These are phyloP conservation scores for Vipera latastei DNA, from an alignment of 2,797 vertebrate species.

Conservation along the genomic window DNA sequence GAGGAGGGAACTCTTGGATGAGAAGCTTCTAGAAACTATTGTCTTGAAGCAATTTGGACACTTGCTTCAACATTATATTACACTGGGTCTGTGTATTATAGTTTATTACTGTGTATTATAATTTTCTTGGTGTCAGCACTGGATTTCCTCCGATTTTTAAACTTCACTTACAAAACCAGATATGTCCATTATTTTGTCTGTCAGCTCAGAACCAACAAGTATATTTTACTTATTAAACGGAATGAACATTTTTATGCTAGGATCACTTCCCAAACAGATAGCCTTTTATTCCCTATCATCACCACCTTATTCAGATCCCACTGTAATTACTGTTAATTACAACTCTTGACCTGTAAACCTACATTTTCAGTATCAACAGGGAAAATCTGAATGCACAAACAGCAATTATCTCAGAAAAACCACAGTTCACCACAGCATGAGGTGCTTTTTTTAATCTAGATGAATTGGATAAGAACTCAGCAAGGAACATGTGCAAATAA, in stretches of 20 bases:
- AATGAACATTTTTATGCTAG: constrained; percentile 29
- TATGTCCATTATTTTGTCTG: background rate
- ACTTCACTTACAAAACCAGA: background rate
- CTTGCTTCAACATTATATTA: background rate
- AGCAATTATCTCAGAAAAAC: constrained; percentile 30
- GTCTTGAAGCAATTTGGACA: background rate
- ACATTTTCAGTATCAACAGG: constrained; percentile 40
- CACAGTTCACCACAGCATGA: constrained; percentile 25
- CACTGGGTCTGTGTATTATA: background rate
- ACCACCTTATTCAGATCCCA: constrained; percentile 17
- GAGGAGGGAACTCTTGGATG: background rate
- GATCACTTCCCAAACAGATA: constrained; percentile 38
- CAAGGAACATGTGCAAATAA: background rate
- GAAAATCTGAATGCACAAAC: constrained; percentile 37
- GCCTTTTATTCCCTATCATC: constrained; percentile 14
- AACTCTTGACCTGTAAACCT: constrained; percentile 38
- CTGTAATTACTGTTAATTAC: constrained; percentile 37
- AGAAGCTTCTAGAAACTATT: background rate
- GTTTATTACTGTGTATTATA: background rate
- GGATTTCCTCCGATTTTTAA: background rate
- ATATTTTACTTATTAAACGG: constrained; percentile 35
- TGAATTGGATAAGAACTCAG: background rate
- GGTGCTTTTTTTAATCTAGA: constrained; percentile 20
- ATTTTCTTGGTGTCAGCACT: background rate
- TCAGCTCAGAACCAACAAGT: constrained; percentile 11